Base-by-base conservation (phyloP, 1,140 invertebrate genomes). In the Periplaneta americana region DNA sequence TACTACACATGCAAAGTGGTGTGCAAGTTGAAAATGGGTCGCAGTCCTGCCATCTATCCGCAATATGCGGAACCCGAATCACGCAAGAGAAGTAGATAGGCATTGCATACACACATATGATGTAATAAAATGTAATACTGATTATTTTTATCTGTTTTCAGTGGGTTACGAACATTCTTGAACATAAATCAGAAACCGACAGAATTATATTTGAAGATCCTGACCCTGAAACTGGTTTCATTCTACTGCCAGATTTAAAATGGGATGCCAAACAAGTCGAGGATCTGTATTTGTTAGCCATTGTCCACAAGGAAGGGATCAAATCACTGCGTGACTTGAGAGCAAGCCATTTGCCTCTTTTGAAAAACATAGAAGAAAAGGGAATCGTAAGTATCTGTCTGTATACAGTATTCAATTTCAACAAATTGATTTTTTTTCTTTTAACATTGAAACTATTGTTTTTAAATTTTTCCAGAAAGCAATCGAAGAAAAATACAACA, bases 151-250 rank as follows among this genome's bases (percentile, higher is more conserved):
- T 85, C 86, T 83, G 83, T 83, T 92, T 94, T 79, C 87, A 98
- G 95, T 99, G 98, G 98, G 94, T 99, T 0, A 96, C 97, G 86
- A 99, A 99, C 88, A 97, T 99, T 83, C 87, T 99, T 15, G 94
- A 97, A 66, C 96, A 98, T 84, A 96, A 95, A 86, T 93, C 93
- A 81, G 98, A 99, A 91, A 88, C 89, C 8, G 98, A 99, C 34
- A 92, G 95, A 84, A 94, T 99, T 76, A 90, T 98, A 9, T 95
- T 91, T 86, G 95, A 98, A 87, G 96, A 98, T 88, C 84, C 89
- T 15, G 93, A 98, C 88, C 89, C 93, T 36, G 90, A 93, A 75
- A 92, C 87, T 79, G 98, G 98, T 0, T 99, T 99, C 88, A 90
- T 98, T 33, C 87, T 99, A 5, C 82, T 98, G 3, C 96, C 97